Evolutionary conservation across 2,888 invertebrate species (phyloP).

Genomic region (Metallyticus violacea): DNA sequence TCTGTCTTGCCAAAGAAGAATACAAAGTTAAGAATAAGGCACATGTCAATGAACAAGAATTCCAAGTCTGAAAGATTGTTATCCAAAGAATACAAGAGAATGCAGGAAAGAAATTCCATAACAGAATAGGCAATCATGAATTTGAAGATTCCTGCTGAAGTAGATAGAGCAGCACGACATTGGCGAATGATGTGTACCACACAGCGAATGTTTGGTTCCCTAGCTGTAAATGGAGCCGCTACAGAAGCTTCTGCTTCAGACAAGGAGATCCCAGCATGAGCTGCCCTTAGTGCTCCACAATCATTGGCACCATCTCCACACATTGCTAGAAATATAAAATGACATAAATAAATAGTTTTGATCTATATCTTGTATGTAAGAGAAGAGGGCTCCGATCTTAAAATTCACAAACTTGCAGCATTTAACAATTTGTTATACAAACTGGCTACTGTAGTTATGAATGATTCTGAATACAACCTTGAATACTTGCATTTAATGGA

Average conservation of each 20-base stretch:
- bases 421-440: no score
- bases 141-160: constrained; percentile 61
- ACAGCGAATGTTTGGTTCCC: constrained; percentile 49
- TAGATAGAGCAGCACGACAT: constrained; percentile 55
- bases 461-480: no score
- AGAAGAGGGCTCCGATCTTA: no score
- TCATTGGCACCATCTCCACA: constrained; percentile 72
- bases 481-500: no score
- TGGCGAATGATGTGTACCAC: constrained; percentile 49
- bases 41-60: constrained; percentile 65
- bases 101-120: constrained; percentile 54
- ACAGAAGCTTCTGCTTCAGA: constrained; percentile 54
- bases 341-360: neutral
- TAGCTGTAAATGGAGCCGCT: constrained; percentile 54
- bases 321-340: constrained; percentile 47
- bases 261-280: constrained; percentile 51
- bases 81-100: constrained; percentile 60
- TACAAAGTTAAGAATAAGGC: constrained; percentile 59
- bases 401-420: no score
- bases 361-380: no score
- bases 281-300: constrained; percentile 53
- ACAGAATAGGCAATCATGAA: constrained; percentile 63
- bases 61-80: constrained; percentile 60
- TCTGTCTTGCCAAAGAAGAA: constrained; percentile 63
- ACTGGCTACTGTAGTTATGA: no score